phyloP scores from a whole-genome alignment of 2,113 vertebrate genomes.

The Rattus rattus region DNA sequence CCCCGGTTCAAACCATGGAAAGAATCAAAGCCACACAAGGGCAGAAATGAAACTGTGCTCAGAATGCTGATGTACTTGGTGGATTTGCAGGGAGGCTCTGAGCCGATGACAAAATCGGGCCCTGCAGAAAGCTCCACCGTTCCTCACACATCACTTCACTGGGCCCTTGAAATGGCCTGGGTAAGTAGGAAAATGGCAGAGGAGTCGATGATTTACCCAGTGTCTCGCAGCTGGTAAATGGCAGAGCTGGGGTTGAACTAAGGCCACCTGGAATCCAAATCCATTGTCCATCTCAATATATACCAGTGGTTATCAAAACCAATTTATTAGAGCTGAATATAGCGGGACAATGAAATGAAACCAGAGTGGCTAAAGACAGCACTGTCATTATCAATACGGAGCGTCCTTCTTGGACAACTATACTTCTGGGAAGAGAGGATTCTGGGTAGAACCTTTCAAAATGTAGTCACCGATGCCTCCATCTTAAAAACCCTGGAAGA shows the following conservation, averaged over 20 bases:
- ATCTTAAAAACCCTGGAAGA: not conserved
- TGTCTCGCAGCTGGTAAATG: conserved; percentile 35
- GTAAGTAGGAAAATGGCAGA: conserved; percentile 20
- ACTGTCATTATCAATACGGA: not conserved
- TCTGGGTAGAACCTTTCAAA: not conserved
- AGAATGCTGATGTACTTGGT: not conserved
- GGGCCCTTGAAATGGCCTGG: not conserved
- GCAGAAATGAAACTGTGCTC: not conserved
- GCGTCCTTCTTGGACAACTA: not conserved
- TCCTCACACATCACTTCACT: not conserved
- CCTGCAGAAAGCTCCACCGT: not conserved
- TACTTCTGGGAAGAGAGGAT: not conserved
- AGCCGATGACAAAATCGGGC: not conserved
- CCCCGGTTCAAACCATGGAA: not conserved
- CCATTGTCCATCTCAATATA: conserved; percentile 7
- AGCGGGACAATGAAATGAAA: not conserved
- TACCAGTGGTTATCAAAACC: not conserved
- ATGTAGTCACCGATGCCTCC: not conserved
- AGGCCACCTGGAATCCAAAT: conserved; percentile 25
- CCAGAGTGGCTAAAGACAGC: not conserved
- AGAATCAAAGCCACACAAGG: not conserved
- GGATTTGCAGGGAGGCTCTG: not conserved
- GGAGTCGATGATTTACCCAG: not conserved
- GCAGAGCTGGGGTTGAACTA: conserved; percentile 29
- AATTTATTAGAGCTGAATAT: conserved; percentile 29